Evolutionary conservation across 2,113 vertebrate genomes (phyloP).

Genomic region (Triplophysa dalaica): DNA sequence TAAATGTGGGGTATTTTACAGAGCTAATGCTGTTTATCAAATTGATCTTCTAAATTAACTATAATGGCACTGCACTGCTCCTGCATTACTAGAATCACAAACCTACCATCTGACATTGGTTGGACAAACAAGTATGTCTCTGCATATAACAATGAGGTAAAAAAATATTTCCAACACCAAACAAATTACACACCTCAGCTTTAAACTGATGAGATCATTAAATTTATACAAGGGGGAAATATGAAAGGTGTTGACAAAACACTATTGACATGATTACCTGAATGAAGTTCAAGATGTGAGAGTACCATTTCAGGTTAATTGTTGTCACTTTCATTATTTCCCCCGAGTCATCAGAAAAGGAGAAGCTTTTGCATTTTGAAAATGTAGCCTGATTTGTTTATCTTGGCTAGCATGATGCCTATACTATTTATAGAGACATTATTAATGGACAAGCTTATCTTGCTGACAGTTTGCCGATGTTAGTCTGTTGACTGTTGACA

Average conservation of each 20-base stretch:
- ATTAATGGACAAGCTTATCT: conserved; percentile 8
- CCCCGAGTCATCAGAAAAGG: neutral
- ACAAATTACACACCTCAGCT: too few relatives aligned
- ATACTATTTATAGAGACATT: conserved; percentile 18
- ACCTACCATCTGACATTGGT: too few relatives aligned
- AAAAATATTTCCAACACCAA: too few relatives aligned
- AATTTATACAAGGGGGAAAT: too few relatives aligned
- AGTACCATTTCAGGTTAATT: neutral
- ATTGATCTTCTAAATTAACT: neutral
- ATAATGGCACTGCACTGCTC: neutral
- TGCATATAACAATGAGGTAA: too few relatives aligned
- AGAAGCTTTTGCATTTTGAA: neutral
- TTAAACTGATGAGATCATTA: too few relatives aligned
- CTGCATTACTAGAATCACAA: too few relatives aligned
- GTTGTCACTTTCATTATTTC: neutral
- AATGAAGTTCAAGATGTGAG: neutral
- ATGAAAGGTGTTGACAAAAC: neutral
- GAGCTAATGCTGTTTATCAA: neutral
- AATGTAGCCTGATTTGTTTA: neutral
- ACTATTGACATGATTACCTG: neutral
- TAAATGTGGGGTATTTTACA: neutral
- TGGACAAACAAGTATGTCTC: too few relatives aligned
- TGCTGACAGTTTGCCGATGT: neutral
- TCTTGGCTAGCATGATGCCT: neutral
- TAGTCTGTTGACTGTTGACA: neutral